Evolutionary conservation across 2,113 vertebrate genomes (phyloP).

Genomic region (cattle (Bos taurus)): ARS-UCD2.0 NC_037334.1:12463501-12464000

Average conservation of each 20-base stretch:
- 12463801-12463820: neutral
- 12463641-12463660: slow-evolving; percentile 75
- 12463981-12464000: neutral
- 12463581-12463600: slow-evolving; percentile 92
- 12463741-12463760: slow-evolving; percentile 86
- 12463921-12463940: neutral
- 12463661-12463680: neutral
- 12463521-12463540: neutral
- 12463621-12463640: slow-evolving; percentile 95
- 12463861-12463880: neutral
- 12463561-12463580: slow-evolving; percentile 88
- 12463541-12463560: slow-evolving; percentile 83
- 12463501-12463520: neutral
- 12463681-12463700: neutral
- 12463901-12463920: neutral
- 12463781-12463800: slow-evolving; percentile 30
- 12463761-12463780: slow-evolving; percentile 84
- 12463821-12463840: neutral
- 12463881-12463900: neutral
- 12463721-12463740: slow-evolving; percentile 94
- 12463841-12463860: neutral
- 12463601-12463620: slow-evolving; percentile 95
- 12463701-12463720: neutral
- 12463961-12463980: neutral
- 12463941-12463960: neutral